Base-by-base conservation (phyloP, 1,140 invertebrate species). In the Orius laevigatus region DNA sequence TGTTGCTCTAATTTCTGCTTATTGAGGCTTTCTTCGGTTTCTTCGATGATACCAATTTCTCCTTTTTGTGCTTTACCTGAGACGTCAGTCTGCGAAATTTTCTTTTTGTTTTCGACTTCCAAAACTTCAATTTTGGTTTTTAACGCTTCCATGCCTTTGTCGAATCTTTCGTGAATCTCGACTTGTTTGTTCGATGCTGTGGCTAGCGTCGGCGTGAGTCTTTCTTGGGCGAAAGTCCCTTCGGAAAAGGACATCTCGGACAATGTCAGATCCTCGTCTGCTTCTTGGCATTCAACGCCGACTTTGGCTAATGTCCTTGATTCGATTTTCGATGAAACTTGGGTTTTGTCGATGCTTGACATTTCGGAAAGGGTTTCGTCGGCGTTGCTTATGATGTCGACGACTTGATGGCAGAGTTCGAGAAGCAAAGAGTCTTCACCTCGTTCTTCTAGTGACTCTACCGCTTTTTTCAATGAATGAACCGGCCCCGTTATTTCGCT, bases 381-480 rank as follows among this genome's bases (percentile, higher is more conserved):
- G n/a, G 49, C 52, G n/a, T 46, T 10, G 14, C 51, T 46, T n/a
- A 53, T 50, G 48, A 34, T 39, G n/a, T 49, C 39, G 11, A 47
- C 43, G 14, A 53, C 47, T 38, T 49, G 25, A 32, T 49, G 32
- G 19, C 51, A 53, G 5, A 49, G 31, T 45, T 53, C 51, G 2
- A 53, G 16, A 25, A 45, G 25, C 8, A 45, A 31, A 10, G 43
- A 45, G 40, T 46, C 46, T 14, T 49, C 46, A 14, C 40, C 50
- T 18, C 34, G n/a, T 11, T 46, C 44, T 39, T 54, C 53, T 3
- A 54, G 34, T 19, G 25, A 35, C 12, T 11, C 43, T 4, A 45
- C 43, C 2, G 43, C 43, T 12, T 45, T 10, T 31, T 45, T 45
- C 25, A 45, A 12, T 4, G 43, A 19, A 12, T 32, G 19, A 3